These are phyloP conservation scores for Pseudomugil tenellus DNA, from an alignment of 2,797 vertebrate genomes.

Conservation along the genomic window DNA sequence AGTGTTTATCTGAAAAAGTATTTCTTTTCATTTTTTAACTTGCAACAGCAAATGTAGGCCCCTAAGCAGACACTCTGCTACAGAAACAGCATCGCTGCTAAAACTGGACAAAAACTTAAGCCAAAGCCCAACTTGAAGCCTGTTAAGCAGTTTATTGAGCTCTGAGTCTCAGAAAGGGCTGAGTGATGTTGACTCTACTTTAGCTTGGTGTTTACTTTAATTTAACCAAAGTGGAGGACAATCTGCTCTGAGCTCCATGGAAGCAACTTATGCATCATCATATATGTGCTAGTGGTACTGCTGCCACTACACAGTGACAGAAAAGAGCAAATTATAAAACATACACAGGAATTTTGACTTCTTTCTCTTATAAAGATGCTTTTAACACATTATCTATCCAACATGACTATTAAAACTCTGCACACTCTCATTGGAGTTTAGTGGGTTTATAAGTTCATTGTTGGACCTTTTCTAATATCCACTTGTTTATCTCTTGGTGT, in stretches of 20 bases:
- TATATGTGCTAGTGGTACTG: not conserved
- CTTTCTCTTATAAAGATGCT: not conserved
- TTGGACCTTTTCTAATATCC: not conserved
- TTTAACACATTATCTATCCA: not conserved
- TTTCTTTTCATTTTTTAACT: not conserved
- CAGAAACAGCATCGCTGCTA: not conserved
- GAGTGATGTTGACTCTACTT: not conserved
- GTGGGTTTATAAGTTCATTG: not conserved
- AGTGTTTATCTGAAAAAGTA: too few relatives aligned
- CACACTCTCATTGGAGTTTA: not conserved
- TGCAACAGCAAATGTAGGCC: not conserved
- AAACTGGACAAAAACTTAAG: not conserved
- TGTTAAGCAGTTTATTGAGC: not conserved
- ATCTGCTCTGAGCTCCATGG: not conserved
- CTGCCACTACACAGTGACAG: not conserved
- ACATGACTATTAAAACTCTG: not conserved
- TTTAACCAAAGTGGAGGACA: not conserved
- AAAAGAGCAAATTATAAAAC: not conserved
- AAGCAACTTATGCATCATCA: not conserved
- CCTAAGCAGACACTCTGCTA: not conserved
- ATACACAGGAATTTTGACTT: not conserved
- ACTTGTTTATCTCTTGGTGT: not conserved
- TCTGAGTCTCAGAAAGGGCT: not conserved
- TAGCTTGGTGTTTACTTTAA: not conserved
- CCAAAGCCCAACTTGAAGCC: not conserved